These are phyloP conservation scores for Candoia aspera DNA, from an alignment of 2,113 vertebrate genomes.

Conservation along the genomic window DNA sequence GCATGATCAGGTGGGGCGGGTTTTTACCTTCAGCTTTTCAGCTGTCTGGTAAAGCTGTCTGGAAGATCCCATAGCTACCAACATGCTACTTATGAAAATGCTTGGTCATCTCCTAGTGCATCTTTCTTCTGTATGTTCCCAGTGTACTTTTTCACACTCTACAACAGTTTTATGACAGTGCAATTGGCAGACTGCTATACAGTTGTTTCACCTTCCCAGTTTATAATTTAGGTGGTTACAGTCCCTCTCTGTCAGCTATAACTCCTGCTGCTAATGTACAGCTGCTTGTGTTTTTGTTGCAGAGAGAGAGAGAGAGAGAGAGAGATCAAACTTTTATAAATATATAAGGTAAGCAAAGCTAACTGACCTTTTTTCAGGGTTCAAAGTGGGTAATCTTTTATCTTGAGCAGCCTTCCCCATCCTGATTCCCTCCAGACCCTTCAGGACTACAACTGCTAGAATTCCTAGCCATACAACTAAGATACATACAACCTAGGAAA, in stretches of 20 bases:
- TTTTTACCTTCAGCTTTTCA: background rate
- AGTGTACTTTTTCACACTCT: background rate
- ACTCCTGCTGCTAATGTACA: background rate
- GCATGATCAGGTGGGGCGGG: too few species aligned
- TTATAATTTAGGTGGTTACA: constrained; percentile 11
- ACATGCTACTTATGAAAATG: background rate
- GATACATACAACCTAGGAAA: background rate
- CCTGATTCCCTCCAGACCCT: background rate
- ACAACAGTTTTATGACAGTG: background rate
- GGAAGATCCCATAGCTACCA: background rate
- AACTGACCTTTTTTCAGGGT: background rate
- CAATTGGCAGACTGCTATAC: background rate
- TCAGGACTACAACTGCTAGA: background rate
- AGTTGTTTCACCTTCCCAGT: background rate
- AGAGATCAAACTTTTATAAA: background rate
- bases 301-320: background rate
- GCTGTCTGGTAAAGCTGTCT: background rate
- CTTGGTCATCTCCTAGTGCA: background rate
- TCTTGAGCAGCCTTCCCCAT: background rate
- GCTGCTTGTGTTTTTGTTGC: background rate
- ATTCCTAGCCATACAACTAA: background rate
- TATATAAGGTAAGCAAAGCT: background rate
- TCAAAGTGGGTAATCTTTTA: background rate
- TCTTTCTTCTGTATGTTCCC: background rate
- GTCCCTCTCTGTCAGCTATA: background rate